Evolutionary conservation across 2,888 invertebrate species (phyloP).

Genomic region (Orthosia cruda): DNA sequence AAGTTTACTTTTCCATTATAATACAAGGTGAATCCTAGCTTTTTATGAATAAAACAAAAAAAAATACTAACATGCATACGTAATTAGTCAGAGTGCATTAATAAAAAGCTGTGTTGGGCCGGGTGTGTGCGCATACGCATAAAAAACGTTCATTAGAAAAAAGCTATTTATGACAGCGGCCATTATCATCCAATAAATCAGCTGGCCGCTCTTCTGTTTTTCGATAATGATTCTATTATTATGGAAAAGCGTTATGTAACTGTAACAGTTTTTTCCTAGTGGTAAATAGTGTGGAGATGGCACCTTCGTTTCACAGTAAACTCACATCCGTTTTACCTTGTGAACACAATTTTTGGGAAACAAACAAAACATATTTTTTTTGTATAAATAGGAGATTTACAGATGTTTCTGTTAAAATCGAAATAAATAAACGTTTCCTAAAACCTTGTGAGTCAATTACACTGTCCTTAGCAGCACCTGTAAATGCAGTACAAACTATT

Average conservation of each 20-base stretch:
- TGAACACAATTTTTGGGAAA: too few species aligned
- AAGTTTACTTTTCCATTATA: conserved; percentile 73
- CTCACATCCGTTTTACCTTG: neutral
- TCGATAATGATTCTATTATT: conserved; percentile 92
- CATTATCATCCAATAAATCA: conserved; percentile 92
- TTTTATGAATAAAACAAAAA: conserved; percentile 64
- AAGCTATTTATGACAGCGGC: conserved; percentile 91
- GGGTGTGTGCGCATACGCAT: conserved; percentile 82
- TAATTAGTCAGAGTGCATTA: conserved; percentile 84
- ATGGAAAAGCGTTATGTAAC: conserved; percentile 92
- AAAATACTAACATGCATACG: conserved; percentile 82
- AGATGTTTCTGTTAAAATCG: neutral
- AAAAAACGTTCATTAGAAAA: conserved; percentile 90
- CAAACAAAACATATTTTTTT: too few species aligned
- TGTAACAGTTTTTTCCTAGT: conserved; percentile 88
- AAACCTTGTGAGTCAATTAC: too few species aligned
- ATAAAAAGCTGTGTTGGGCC: conserved; percentile 83
- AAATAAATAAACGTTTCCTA: too few species aligned
- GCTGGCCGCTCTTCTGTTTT: conserved; percentile 92
- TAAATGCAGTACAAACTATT: too few species aligned
- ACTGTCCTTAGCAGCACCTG: too few species aligned
- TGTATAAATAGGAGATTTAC: neutral
- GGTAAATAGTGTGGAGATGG: conserved; percentile 76
- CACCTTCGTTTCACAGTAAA: conserved; percentile 9
- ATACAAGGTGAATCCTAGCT: conserved; percentile 79